Percentiles rank a stretch among this genome's conserved stretches.
These are phyloP conservation scores for Hirudo medicinalis DNA, from an alignment of 1,140 invertebrate genomes.

Conservation along the genomic window DNA sequence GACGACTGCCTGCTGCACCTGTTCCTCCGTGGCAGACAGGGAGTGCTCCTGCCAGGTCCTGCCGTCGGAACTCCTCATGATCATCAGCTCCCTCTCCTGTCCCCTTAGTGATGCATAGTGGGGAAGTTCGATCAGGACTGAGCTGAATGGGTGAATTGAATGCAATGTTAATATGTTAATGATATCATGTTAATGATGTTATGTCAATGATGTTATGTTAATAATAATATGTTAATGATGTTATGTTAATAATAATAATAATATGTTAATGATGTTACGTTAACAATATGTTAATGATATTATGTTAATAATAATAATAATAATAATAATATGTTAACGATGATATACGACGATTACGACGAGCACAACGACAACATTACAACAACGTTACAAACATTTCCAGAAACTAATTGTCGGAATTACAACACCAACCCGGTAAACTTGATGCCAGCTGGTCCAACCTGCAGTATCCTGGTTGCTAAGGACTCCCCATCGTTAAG, in stretches of 20 bases:
- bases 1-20: not conserved
- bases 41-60: conserved; percentile 62
- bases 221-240: too few species aligned
- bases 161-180: too few species aligned
- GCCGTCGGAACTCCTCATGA: conserved; percentile 89
- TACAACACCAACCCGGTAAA: conserved; percentile 66
- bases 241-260: too few species aligned
- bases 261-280: too few species aligned
- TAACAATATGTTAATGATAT: too few species aligned
- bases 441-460: conserved; percentile 81
- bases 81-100: conserved; percentile 93
- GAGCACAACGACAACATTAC: too few species aligned
- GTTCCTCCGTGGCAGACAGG: conserved; percentile 5
- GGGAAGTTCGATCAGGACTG: conserved; percentile 92
- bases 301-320: too few species aligned
- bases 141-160: conserved; percentile 46
- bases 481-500: conserved; percentile 44
- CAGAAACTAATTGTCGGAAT: not conserved
- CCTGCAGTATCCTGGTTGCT: conserved; percentile 76
- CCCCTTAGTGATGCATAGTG: conserved; percentile 91
- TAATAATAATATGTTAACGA: too few species aligned
- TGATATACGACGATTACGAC: too few species aligned
- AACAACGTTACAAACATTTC: too few species aligned
- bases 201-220: too few species aligned
- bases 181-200: too few species aligned